These are phyloP conservation scores for Dasypus novemcinctus DNA, from an alignment of 2,113 vertebrate species.

Conservation along the genomic window DNA sequence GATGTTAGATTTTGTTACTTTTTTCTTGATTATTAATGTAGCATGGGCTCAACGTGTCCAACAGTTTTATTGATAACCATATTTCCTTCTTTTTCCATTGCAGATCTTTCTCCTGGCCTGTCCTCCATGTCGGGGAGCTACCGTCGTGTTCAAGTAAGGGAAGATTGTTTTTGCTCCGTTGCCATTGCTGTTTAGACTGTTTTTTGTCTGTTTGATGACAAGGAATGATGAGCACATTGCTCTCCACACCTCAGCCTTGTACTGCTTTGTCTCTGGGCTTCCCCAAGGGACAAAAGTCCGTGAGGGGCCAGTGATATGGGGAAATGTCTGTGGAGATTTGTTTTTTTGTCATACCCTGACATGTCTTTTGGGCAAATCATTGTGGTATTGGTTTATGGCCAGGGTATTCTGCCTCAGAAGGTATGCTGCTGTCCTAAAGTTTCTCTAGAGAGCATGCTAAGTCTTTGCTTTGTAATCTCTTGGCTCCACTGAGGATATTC, in stretches of 20 bases:
- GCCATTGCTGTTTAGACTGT: neutral
- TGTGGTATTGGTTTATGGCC: neutral
- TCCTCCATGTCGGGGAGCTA: constrained; percentile 91
- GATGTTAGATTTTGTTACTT: neutral
- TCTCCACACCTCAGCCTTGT: neutral
- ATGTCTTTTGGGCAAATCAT: neutral
- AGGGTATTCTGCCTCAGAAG: neutral
- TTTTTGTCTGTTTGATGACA: constrained; percentile 8
- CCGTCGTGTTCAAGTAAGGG: constrained; percentile 94
- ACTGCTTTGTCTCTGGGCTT: neutral
- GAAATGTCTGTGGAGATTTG: neutral
- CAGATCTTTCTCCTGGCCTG: constrained; percentile 98
- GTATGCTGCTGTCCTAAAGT: neutral
- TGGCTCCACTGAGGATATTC: neutral
- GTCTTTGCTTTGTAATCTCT: neutral
- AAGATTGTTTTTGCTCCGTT: constrained; percentile 39
- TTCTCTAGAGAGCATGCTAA: neutral
- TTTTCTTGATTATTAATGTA: constrained; percentile 36
- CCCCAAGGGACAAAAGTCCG: neutral
- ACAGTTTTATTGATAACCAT: constrained; percentile 52
- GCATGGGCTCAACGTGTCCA: neutral
- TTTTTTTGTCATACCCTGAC: neutral
- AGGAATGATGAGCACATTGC: neutral
- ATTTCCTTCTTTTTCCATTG: constrained; percentile 72
- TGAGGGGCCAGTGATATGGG: neutral